Evolutionary conservation across 2,888 invertebrate genomes (phyloP).

Genomic region (Galeruca laticollis): DNA sequence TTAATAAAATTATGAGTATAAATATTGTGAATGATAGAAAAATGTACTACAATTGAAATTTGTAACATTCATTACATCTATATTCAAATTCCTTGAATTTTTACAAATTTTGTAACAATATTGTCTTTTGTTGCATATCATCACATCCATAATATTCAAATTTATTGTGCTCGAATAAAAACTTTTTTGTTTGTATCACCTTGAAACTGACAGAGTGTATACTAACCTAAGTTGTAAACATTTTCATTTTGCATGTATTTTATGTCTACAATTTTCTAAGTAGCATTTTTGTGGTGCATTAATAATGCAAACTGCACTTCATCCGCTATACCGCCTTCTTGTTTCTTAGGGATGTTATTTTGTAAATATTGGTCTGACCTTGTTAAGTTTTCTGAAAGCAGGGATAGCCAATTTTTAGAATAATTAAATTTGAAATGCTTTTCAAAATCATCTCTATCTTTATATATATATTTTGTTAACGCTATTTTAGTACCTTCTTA

Average conservation of each 20-base stretch:
- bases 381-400: slow-evolving; percentile 61
- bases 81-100: too few species aligned
- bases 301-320: slow-evolving; percentile 29
- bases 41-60: too few species aligned
- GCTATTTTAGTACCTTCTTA: slow-evolving; percentile 9
- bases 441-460: slow-evolving; percentile 31
- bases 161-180: too few species aligned
- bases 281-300: neutral
- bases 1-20: too few species aligned
- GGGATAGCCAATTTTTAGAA: slow-evolving; percentile 57
- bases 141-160: too few species aligned
- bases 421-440: slow-evolving; percentile 40
- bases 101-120: too few species aligned
- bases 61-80: too few species aligned
- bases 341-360: slow-evolving; percentile 63
- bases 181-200: neutral
- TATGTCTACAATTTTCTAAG: neutral
- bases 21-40: too few species aligned
- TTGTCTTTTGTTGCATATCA: too few species aligned
- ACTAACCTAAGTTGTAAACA: too few species aligned
- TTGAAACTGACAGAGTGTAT: neutral
- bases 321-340: slow-evolving; percentile 53
- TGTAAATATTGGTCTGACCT: slow-evolving; percentile 63
- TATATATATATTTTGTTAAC: slow-evolving; percentile 23
- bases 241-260: slow-evolving; percentile 11